These are phyloP conservation scores for Dipodomys spectabilis DNA, from an alignment of 2,113 vertebrate genomes.

Conservation along the genomic window DNA sequence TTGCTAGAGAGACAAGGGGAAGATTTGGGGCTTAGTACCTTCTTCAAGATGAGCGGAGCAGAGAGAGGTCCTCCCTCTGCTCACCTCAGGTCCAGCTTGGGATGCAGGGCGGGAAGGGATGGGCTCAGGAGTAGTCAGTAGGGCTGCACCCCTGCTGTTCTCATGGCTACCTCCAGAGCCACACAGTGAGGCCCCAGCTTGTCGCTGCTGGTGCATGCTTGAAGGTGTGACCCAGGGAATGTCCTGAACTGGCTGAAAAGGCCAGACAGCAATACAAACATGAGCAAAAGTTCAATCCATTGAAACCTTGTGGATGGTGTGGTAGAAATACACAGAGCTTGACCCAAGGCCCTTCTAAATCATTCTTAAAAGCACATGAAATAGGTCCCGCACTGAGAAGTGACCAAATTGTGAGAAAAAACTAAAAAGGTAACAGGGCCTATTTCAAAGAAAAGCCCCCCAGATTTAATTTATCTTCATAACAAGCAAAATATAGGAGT, in stretches of 20 bases:
- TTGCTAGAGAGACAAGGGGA: not conserved
- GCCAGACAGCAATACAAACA: not conserved
- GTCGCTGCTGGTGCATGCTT: not conserved
- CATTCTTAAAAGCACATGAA: not conserved
- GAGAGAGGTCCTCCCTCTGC: not conserved
- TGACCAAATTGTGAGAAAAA: not conserved
- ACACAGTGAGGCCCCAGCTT: not conserved
- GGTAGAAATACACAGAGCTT: not conserved
- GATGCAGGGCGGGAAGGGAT: not conserved
- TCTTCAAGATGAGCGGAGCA: not conserved
- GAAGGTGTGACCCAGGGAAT: not conserved
- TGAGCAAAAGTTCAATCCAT: not conserved
- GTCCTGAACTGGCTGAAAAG: not conserved
- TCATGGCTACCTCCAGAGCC: not conserved
- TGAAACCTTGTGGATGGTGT: not conserved
- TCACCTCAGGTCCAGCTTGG: not conserved
- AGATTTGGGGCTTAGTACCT: not conserved
- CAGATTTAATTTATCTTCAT: not conserved
- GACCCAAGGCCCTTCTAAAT: not conserved
- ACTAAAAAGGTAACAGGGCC: not conserved
- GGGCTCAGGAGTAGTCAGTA: not conserved
- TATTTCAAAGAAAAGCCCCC: not conserved
- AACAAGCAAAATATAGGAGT: not conserved
- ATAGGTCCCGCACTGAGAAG: not conserved
- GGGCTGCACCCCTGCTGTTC: not conserved